phyloP scores from a whole-genome alignment of 2,113 vertebrate genomes.

The Garra rufa region DNA sequence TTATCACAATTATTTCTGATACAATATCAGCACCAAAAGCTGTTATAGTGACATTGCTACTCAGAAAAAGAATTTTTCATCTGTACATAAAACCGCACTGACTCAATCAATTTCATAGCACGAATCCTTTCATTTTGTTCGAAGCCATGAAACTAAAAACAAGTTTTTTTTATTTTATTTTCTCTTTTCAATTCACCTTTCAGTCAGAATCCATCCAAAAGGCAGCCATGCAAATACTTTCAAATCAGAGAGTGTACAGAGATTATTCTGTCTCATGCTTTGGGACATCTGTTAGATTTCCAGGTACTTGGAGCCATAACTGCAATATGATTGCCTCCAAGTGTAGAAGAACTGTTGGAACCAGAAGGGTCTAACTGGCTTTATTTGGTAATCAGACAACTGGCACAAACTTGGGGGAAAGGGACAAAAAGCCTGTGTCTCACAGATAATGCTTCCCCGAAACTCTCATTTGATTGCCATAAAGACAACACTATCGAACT shows the following conservation, averaged over 20 bases:
- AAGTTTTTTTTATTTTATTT: background rate
- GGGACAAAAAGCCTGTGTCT: slow-evolving; percentile 40
- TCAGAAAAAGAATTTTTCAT: background rate
- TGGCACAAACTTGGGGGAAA: background rate
- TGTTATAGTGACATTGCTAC: background rate
- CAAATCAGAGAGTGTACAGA: background rate
- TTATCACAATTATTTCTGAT: background rate
- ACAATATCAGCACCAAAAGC: background rate
- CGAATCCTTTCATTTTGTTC: background rate
- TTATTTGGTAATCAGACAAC: slow-evolving; percentile 34
- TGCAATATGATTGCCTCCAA: slow-evolving; percentile 7
- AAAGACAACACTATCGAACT: slow-evolving; percentile 36
- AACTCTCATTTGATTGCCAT: slow-evolving; percentile 30
- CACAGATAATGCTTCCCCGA: slow-evolving; percentile 42
- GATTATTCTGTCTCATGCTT: background rate
- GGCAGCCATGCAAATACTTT: background rate
- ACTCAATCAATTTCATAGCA: background rate
- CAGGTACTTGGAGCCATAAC: slow-evolving; percentile 10
- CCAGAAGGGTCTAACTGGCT: background rate
- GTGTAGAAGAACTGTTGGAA: background rate
- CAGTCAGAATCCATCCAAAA: background rate
- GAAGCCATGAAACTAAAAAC: background rate
- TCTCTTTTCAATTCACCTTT: background rate
- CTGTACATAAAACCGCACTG: background rate
- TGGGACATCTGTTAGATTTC: slow-evolving; percentile 6